Evolutionary conservation across 2,113 vertebrate species (phyloP).

Genomic region (Orcinus orca): DNA sequence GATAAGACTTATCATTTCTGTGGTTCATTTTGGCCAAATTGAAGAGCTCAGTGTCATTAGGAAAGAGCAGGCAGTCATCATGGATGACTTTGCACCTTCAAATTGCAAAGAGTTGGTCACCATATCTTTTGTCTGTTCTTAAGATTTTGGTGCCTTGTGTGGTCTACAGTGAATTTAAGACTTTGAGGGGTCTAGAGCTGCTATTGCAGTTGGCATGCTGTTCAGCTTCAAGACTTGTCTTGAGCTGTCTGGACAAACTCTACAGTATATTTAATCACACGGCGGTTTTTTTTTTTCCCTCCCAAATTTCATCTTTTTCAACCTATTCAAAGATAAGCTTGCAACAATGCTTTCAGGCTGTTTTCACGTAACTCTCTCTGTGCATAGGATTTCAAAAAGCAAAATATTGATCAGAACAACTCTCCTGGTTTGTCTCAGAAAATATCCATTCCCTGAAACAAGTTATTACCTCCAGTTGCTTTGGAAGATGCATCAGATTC

Average conservation of each 20-base stretch:
- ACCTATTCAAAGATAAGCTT: background rate
- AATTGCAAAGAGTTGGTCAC: background rate
- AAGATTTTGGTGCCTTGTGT: background rate
- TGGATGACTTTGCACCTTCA: background rate
- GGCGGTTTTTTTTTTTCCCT: background rate
- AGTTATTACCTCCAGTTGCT: slow-evolving; percentile 51
- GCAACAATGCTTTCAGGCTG: background rate
- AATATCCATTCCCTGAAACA: background rate
- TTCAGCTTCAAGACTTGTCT: background rate
- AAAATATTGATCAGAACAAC: slow-evolving; percentile 8
- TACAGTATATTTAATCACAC: background rate
- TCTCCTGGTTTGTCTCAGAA: slow-evolving; percentile 46
- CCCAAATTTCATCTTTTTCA: slow-evolving; percentile 27
- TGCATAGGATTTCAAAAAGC: slow-evolving; percentile 19
- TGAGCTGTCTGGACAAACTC: background rate
- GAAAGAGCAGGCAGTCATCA: background rate
- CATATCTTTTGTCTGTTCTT: background rate
- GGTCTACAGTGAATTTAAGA: background rate
- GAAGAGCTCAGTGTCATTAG: background rate
- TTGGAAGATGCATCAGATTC: slow-evolving; percentile 68
- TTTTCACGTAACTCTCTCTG: background rate
- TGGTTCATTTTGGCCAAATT: background rate
- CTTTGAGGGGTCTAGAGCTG: background rate
- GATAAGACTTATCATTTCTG: background rate
- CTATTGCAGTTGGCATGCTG: background rate